Base-by-base conservation (phyloP, 2,888 invertebrate genomes). In the Lithophane leautieri region DNA sequence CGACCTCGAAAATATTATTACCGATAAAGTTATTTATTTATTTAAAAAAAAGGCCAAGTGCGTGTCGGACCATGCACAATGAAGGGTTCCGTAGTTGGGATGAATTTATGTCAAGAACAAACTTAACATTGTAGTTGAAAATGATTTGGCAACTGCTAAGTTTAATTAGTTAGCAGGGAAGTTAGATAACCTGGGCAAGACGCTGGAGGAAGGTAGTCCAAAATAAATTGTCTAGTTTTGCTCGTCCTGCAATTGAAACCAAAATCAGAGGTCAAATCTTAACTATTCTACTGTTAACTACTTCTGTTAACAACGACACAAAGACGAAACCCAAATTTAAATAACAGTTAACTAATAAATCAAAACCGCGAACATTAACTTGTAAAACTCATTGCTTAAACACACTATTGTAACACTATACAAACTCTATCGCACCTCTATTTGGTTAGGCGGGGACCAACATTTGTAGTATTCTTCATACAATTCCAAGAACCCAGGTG, bases 401-500 rank as follows among this genome's bases (percentile, higher is more conserved):
- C 69, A 73, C 65, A 72, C 52, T 79, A 87, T 81, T 89, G 83
- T 86, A 72, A 73, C 69, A 62, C 75, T 76, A 65, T 25, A 70
- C 82, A 81, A 87, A 88, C 79, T 82, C 76, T 84, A 82, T 81
- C 83, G 74, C 74, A 79, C 79, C 75, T 86, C 60, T 84, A 28
- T 86, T 88, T 89, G 63, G 44, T 84, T 88, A 86, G 86, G 88
- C 67, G 86, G 84, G 75, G 79, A 79, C 85, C 79, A 86, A 86
- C 90, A 87, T 90, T 91, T 90, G 89, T 82, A 85, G 82, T 79
- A 87, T 90, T 83, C 83, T 89, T 88, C 89, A 86, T 87, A 87
- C 85, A 83, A 82, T 84, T 86, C 85, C 83, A 90, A 91, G 90
- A 89, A 88, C 85, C 90, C 91, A 91, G 92, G 91, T 92, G 91